Percentiles rank a stretch among this genome's conserved stretches.
Evolutionary conservation across 2,113 vertebrate genomes (phyloP).

Genomic region (Elaphurus davidianus): DNA sequence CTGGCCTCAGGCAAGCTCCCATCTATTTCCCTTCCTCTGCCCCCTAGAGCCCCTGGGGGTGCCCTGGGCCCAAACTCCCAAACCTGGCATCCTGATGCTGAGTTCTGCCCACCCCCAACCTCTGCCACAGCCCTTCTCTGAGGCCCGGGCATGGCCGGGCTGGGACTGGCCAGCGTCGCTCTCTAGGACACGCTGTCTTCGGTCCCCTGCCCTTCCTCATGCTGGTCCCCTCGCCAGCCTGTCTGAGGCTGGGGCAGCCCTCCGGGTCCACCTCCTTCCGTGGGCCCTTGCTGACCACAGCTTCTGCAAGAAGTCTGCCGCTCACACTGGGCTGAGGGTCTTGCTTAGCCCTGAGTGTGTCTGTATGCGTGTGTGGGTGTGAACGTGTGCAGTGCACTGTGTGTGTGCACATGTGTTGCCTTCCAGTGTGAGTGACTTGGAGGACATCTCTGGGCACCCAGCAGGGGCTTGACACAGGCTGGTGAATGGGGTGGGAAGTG

Average conservation of each 20-base stretch:
- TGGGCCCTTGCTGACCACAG: not conserved
- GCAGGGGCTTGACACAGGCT: not conserved
- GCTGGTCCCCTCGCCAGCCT: not conserved
- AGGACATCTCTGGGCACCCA: not conserved
- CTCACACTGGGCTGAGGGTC: rapidly evolving
- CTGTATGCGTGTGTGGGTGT: not conserved
- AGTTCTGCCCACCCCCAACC: not conserved
- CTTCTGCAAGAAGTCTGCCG: not conserved
- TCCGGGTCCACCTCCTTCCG: not conserved
- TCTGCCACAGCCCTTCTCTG: not conserved
- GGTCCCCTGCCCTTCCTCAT: not conserved
- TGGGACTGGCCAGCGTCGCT: not conserved
- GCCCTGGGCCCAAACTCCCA: not conserved
- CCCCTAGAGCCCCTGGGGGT: not conserved
- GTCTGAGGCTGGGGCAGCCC: not conserved
- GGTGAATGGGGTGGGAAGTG: too few species aligned
- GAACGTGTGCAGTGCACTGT: rapidly evolving
- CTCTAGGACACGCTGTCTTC: not conserved
- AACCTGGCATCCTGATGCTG: not conserved
- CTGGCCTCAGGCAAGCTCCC: not conserved
- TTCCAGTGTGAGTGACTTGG: not conserved
- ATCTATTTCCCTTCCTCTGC: not conserved
- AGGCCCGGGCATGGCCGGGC: not conserved
- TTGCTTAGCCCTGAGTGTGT: not conserved
- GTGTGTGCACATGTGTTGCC: not conserved